phyloP scores from a whole-genome alignment of 2,113 vertebrate species.

The Peromyscus polionotus region DNA sequence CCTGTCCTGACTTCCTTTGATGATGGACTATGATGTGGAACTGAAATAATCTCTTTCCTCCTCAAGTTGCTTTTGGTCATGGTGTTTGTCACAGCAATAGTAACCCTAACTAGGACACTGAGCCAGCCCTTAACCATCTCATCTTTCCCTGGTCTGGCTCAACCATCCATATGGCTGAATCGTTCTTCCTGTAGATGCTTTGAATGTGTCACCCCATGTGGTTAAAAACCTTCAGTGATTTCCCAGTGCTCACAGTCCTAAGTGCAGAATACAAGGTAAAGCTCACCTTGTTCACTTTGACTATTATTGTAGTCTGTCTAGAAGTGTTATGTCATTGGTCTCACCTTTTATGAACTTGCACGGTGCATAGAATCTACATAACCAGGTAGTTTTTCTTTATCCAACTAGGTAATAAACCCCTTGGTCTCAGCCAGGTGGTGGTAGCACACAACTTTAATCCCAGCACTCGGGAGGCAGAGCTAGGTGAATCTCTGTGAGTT shows the following conservation, averaged over 20 bases:
- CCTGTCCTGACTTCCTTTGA: background rate
- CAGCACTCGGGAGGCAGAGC: too few species aligned
- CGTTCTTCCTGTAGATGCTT: background rate
- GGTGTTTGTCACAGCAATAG: background rate
- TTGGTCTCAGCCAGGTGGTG: background rate
- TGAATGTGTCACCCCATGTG: background rate
- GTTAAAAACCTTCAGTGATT: background rate
- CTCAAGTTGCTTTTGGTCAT: background rate
- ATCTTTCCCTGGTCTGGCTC: background rate
- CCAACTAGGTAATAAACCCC: background rate
- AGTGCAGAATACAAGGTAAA: background rate
- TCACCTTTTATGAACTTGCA: background rate
- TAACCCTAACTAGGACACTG: background rate
- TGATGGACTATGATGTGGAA: background rate
- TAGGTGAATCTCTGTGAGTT: too few species aligned
- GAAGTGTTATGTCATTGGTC: background rate
- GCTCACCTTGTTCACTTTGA: background rate
- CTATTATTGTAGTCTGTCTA: background rate
- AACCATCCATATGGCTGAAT: background rate
- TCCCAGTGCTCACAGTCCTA: background rate
- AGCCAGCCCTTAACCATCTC: background rate
- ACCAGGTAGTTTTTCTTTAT: background rate
- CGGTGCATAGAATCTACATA: background rate
- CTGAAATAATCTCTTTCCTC: background rate
- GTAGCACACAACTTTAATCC: too few species aligned